Evolutionary conservation across 2,113 vertebrate genomes (phyloP).

Genomic region (Oreochromis tanganicae): DNA sequence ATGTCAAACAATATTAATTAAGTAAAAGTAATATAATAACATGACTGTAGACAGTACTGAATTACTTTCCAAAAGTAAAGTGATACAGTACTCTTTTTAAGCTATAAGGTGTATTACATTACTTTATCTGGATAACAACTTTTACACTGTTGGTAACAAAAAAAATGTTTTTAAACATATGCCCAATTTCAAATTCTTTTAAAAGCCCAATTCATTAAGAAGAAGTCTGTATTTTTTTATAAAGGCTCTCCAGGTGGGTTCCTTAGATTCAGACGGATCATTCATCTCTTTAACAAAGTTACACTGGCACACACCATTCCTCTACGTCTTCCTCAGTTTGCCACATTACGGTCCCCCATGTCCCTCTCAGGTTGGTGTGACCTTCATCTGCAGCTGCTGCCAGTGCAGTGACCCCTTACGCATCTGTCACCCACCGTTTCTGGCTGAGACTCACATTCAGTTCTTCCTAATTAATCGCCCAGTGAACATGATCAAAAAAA

Average conservation of each 20-base stretch:
- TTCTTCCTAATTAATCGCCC: slow-evolving; percentile 63
- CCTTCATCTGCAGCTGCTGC: slow-evolving; percentile 74
- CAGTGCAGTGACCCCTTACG: slow-evolving; percentile 61
- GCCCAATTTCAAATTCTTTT: neutral
- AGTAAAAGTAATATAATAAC: neutral
- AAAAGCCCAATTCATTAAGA: neutral
- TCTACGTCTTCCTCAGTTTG: slow-evolving; percentile 1
- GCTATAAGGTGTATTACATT: neutral
- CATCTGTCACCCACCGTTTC: slow-evolving; percentile 61
- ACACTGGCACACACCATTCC: neutral
- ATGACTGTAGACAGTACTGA: neutral
- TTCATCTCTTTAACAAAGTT: slow-evolving; percentile 8
- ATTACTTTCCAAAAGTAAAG: neutral
- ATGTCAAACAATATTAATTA: neutral
- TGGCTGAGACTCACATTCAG: slow-evolving; percentile 44
- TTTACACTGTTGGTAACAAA: neutral
- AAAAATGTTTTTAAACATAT: neutral
- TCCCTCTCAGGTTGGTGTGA: slow-evolving; percentile 56
- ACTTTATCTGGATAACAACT: neutral
- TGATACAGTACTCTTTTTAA: neutral
- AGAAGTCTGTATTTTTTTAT: neutral
- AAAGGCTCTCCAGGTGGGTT: neutral
- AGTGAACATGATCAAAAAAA: slow-evolving; percentile 1
- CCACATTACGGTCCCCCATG: neutral
- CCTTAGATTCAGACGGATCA: neutral